Base-by-base conservation (phyloP, 2,888 invertebrate species). In the Ichneumoninae sp. region DNA sequence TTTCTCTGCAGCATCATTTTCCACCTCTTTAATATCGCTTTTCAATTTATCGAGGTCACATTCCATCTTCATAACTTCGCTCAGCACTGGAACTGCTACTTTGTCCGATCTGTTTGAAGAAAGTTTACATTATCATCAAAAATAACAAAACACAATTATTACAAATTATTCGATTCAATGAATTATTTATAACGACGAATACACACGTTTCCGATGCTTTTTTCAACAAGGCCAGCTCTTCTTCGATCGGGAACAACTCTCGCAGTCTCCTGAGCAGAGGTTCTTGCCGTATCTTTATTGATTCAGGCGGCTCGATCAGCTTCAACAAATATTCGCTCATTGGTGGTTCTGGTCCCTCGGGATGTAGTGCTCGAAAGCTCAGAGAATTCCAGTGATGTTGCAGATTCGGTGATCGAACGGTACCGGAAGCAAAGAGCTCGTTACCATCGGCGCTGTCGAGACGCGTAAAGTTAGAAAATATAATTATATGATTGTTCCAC, bases 381-480 rank as follows among this genome's bases (percentile, higher is more conserved):
- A 93, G 50, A 19, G 83, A 80, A 82, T 93, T 88, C 88, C 89
- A 92, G 0, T 81, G 60, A 71, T 90, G 88, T 52, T 93, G 92
- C n/a, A 83, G 65, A 0, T 66, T 79, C 65, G 91, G 87, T 74
- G 90, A 83, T 3, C 88, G 88, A 65, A 92, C 85, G 13, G 47
- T 87, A 52, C 89, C 92, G 16, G 88, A 84, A 54, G 85, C 50
- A 68, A 88, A 89, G 8, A 70, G 57, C 13, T 88, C 86, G 19
- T 47, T 60, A 0, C n/a, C 78, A 5, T 85, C 78, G 0, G 54
- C 47, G 33, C 75, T 75, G 36, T 65, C 10, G 16, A 47, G 3
- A 47, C 44, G 44, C 4, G 16, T 16, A 44, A 44, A 16, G 44
- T 60, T 4, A 44, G 47, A 68, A 63, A 63, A 30, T 30, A 16